Evolutionary conservation across 2,113 vertebrate genomes (phyloP), one percentile per base, ranked within the genome.

Genomic region (Sula dactylatra): DNA sequence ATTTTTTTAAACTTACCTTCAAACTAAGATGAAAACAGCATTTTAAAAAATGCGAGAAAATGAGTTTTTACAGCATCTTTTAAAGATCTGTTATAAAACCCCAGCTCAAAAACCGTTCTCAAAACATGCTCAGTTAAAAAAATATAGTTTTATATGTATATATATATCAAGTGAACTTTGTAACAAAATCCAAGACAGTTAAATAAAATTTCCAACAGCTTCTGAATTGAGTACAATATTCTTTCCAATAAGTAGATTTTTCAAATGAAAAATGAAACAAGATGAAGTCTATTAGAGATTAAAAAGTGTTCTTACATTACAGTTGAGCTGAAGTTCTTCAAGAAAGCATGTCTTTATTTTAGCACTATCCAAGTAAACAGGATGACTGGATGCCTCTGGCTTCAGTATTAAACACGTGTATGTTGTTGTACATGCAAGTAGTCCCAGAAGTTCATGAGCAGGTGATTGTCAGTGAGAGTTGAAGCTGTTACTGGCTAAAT

Each of bases 351-450:
- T n/a, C 59, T 88, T 71, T 84, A 24, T 90, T 86, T 82, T 54
- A 32, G 13, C 2, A 2, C 78, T 73, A 9, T 77, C n/a, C 27
- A 79, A 55, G 26, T 91, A 47, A 86, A 17, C 0, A 0, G 14
- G 54, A 32, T 58, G 91, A n/a, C 29, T 82, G 47, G 29, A 45
- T 89, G 10, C 8, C 16, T 79, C 47, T 49, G 9, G 32, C 36
- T 78, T 21, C 5, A 12, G 15, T n/a, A 12, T 67, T 50, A 67
- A 67, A 56, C 16, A 47, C 5, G 3, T 4, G 8, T 7, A 29
- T 12, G 3, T 16, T n/a, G 1, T 31, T 56, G n/a, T n/a, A n/a
- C 32, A 4, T 55, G 24, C 56, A 52, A 13, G 26, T 49, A 56
- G 16, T 56, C 31, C 10, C 14, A 91, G 54, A 61, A 21, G 42